These are phyloP conservation scores for Rhabdomys dilectus DNA, from an alignment of 2,113 vertebrate species.

Conservation along the genomic window DNA sequence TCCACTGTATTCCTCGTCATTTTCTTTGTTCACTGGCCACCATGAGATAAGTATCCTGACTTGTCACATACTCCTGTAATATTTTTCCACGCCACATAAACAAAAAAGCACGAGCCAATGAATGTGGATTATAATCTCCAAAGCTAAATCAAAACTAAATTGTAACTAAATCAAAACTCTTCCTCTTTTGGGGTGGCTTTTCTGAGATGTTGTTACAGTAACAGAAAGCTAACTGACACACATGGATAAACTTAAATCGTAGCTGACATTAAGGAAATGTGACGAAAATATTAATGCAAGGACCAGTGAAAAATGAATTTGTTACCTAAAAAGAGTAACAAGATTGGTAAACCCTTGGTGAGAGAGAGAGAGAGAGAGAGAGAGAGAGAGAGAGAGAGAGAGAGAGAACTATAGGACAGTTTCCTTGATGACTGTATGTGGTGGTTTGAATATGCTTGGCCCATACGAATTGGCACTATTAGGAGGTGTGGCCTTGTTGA, in stretches of 20 bases:
- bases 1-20: not conserved
- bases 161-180: not conserved
- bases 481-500: too few relatives aligned
- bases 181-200: not conserved
- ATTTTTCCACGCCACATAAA: not conserved
- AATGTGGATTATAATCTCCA: not conserved
- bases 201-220: not conserved
- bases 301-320: not conserved
- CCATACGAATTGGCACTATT: too few relatives aligned
- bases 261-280: not conserved
- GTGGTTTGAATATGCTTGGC: too few relatives aligned
- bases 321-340: not conserved
- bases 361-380: not conserved
- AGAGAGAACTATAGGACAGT: not conserved
- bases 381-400: not conserved
- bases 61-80: not conserved
- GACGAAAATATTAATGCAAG: not conserved
- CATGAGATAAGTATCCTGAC: not conserved
- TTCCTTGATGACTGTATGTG: not conserved
- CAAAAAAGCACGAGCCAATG: not conserved
- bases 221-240: not conserved
- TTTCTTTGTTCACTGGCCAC: not conserved
- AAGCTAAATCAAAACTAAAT: not conserved
- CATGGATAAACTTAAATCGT: not conserved
- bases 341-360: not conserved